These are phyloP conservation scores for Ormyrus labotus DNA, from an alignment of 2,888 invertebrate species.

Conservation along the genomic window DNA sequence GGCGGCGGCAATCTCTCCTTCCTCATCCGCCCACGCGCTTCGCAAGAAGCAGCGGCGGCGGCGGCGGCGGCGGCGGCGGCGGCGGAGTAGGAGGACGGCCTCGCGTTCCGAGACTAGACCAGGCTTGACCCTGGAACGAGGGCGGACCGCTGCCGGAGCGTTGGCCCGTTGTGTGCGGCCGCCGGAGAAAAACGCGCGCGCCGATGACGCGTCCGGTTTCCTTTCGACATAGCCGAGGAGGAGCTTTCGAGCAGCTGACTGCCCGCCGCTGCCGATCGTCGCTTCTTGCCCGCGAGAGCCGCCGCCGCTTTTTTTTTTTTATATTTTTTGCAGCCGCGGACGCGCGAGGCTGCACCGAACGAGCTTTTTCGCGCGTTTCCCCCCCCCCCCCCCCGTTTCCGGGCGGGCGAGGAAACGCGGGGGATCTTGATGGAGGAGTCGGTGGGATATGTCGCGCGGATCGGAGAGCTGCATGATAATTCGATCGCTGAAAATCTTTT, in stretches of 20 bases:
- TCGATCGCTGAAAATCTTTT: too few species aligned
- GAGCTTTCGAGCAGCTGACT: not conserved
- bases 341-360: too few species aligned
- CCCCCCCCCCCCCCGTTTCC: too few species aligned
- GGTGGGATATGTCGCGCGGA: too few species aligned
- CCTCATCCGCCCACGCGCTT: not conserved
- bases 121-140: slow-evolving; percentile 44
- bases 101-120: not conserved
- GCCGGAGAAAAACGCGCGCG: slow-evolving; percentile 7
- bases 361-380: too few species aligned
- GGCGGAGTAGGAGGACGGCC: slow-evolving; percentile 5
- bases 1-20: not conserved
- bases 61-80: not conserved
- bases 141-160: slow-evolving; percentile 28
- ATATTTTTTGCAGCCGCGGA: too few species aligned
- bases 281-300: too few species aligned
- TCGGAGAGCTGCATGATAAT: too few species aligned
- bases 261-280: too few species aligned
- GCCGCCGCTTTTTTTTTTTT: too few species aligned
- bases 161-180: slow-evolving; percentile 28
- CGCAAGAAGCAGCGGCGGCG: not conserved
- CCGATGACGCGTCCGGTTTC: slow-evolving; percentile 16
- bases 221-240: slow-evolving; percentile 5
- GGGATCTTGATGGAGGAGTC: too few species aligned
- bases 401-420: too few species aligned